A percentile compares a stretch with the other conserved stretches of the same genome.
phyloP scores from a whole-genome alignment of 1,140 invertebrate genomes.

The Drosophila arizonae region DNA sequence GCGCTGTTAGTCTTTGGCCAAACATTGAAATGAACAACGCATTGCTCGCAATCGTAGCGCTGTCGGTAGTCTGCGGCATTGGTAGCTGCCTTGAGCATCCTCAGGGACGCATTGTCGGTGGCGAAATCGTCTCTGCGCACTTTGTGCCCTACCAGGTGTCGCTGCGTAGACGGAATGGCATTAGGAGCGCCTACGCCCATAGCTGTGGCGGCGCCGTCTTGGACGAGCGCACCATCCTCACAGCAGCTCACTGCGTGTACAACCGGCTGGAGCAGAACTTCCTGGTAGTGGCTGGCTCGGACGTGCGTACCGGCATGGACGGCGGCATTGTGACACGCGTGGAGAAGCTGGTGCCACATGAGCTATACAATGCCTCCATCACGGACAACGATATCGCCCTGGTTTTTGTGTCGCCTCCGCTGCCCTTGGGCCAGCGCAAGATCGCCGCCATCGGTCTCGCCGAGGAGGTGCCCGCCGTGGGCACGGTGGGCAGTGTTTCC shows the following conservation, averaged over 20 bases:
- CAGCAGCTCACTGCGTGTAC: constrained; percentile 85
- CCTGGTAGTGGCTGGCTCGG: constrained; percentile 60
- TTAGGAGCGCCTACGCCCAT: constrained; percentile 44
- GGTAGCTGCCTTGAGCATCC: constrained; percentile 1
- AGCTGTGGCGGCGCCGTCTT: constrained; percentile 45
- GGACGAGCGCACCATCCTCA: constrained; percentile 82
- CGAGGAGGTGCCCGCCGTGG: constrained; percentile 22
- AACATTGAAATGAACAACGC: constrained; percentile 64
- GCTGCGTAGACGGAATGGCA: constrained; percentile 44
- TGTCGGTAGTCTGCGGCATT: constrained; percentile 21
- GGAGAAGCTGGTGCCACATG: constrained; percentile 53
- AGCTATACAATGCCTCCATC: constrained; percentile 59
- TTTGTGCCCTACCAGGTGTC: constrained; percentile 63
- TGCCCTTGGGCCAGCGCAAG: constrained; percentile 37
- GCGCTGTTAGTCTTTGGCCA: constrained; percentile 45
- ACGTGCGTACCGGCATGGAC: constrained; percentile 48
- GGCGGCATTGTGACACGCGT: constrained; percentile 58
- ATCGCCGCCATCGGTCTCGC: constrained; percentile 50
- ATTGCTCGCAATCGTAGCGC: constrained; percentile 7
- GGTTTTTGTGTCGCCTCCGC: constrained; percentile 45
- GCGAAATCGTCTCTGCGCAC: constrained; percentile 28
- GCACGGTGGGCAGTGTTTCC: constrained; percentile 48
- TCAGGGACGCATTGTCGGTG: constrained; percentile 65
- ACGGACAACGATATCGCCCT: constrained; percentile 71
- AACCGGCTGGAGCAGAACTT: constrained; percentile 51